These are phyloP conservation scores for Calliphora vomitoria DNA, from an alignment of 2,888 invertebrate genomes.

Conservation along the genomic window DNA sequence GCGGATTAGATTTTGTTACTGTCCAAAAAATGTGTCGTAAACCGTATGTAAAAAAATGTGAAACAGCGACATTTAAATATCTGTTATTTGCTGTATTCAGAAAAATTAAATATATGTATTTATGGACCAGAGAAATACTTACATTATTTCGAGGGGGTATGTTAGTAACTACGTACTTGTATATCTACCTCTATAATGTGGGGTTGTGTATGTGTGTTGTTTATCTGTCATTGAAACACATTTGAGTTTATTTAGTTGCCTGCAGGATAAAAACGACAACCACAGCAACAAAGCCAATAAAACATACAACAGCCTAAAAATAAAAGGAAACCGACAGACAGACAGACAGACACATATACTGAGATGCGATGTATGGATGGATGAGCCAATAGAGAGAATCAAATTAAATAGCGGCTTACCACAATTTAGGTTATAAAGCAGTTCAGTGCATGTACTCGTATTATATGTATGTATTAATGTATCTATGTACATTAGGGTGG, in stretches of 20 bases:
- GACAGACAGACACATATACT: background rate
- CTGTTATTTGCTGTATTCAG: too few species aligned
- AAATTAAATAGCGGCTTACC: constrained; percentile 66
- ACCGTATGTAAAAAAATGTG: too few species aligned
- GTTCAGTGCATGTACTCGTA: constrained; percentile 41
- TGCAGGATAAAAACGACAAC: constrained; percentile 56
- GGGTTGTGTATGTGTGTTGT: background rate
- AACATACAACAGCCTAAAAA: constrained; percentile 37
- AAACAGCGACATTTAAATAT: too few species aligned
- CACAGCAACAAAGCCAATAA: constrained; percentile 15
- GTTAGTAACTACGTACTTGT: background rate
- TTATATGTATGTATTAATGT: background rate
- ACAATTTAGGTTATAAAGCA: constrained; percentile 61
- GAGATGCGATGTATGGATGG: constrained; percentile 4
- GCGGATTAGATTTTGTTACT: too few species aligned
- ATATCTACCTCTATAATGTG: background rate
- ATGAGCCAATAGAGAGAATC: constrained; percentile 56
- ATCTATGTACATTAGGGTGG: background rate
- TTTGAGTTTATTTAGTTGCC: constrained; percentile 57
- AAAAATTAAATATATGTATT: too few species aligned
- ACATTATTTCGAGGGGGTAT: too few species aligned
- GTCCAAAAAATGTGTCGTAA: too few species aligned
- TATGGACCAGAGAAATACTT: too few species aligned
- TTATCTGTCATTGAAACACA: constrained; percentile 59
- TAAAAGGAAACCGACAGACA: constrained; percentile 55